Percentiles rank a stretch among this genome's conserved stretches.
Conservation (phyloP, 2,888 invertebrate species). For the Plutella xylostella region DNA sequence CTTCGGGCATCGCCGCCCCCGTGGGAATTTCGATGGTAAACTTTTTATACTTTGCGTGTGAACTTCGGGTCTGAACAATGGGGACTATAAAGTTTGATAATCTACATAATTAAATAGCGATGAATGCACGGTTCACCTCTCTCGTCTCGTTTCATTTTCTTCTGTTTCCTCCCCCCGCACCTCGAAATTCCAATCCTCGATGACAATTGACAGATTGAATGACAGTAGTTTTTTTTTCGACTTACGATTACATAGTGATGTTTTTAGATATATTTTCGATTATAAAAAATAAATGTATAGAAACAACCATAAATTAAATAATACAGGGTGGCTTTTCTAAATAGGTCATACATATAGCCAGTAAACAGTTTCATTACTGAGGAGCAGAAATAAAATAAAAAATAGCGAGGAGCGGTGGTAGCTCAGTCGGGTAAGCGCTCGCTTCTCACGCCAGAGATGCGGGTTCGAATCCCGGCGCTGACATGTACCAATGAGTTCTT, state of each 20-base stretch:
- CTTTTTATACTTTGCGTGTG: slow-evolving; percentile 49
- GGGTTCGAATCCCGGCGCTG: too few species aligned
- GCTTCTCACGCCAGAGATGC: too few species aligned
- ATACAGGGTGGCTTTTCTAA: too few species aligned
- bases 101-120: slow-evolving; percentile 47
- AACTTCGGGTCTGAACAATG: slow-evolving; percentile 44
- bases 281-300: too few species aligned
- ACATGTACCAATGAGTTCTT: too few species aligned
- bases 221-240: not conserved
- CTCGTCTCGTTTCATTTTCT: slow-evolving; percentile 23
- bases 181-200: not conserved
- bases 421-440: too few species aligned
- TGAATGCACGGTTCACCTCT: slow-evolving; percentile 20
- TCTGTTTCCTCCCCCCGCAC: slow-evolving; percentile 31
- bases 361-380: too few species aligned
- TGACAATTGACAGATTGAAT: not conserved
- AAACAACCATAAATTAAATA: too few species aligned
- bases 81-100: slow-evolving; percentile 38
- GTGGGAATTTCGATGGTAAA: slow-evolving; percentile 39
- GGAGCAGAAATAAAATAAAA: too few species aligned
- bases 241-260: not conserved
- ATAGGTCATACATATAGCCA: too few species aligned
- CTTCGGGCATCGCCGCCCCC: slow-evolving; percentile 29
- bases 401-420: too few species aligned
- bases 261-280: too few species aligned